Conservation (phyloP, 2,888 invertebrate species). For the Cephus nigrinus region DNA sequence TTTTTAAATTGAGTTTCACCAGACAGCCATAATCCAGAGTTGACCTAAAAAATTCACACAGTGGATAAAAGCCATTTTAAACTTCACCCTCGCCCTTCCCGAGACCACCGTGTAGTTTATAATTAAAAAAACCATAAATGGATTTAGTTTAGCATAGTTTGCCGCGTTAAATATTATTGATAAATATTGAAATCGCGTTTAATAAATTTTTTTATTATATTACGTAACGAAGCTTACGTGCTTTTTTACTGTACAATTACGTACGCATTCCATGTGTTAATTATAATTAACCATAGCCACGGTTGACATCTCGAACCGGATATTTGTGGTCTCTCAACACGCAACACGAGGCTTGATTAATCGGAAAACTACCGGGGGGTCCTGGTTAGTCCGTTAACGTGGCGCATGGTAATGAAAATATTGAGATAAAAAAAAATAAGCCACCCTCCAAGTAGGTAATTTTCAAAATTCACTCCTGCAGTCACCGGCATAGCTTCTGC, state of each 20-base stretch:
- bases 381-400: background rate
- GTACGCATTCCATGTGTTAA: conserved; percentile 32
- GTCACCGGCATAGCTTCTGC: background rate
- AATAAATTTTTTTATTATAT: background rate
- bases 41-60: background rate
- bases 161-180: background rate
- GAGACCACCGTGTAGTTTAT: background rate
- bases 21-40: background rate
- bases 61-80: background rate
- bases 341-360: conserved; percentile 13
- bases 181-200: background rate
- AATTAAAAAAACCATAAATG: background rate
- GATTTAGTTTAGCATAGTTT: background rate
- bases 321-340: conserved; percentile 19
- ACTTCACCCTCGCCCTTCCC: background rate
- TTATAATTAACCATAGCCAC: conserved; percentile 37
- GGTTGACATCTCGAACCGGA: conserved; percentile 23
- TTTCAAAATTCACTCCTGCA: background rate
- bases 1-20: background rate
- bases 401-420: background rate
- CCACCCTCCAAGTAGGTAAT: background rate
- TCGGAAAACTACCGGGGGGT: conserved; percentile 15
- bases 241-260: conserved; percentile 17
- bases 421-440: background rate
- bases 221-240: background rate